Conservation (phyloP, 2,797 vertebrate genomes). For the Pipistrellus pygmaeus region DNA sequence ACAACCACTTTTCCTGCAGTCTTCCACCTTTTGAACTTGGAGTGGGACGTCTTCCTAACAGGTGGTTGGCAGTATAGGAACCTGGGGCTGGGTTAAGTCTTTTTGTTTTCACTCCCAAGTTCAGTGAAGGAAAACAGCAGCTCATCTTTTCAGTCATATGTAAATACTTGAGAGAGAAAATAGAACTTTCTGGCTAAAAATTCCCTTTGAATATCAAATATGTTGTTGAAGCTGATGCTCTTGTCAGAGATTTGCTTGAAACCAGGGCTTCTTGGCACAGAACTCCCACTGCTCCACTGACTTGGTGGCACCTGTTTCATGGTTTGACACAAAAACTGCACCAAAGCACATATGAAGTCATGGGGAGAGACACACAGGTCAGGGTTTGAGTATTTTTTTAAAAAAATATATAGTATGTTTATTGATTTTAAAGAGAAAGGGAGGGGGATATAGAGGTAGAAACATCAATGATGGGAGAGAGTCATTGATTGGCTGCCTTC, state of each 20-base stretch:
- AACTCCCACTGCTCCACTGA: background rate
- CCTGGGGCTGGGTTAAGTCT: background rate
- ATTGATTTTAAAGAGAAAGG: too few species aligned
- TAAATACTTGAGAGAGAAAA: background rate
- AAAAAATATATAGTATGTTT: too few species aligned
- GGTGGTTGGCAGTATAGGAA: conserved; percentile 55
- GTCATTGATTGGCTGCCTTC: too few species aligned
- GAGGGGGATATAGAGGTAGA: too few species aligned
- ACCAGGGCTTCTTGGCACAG: background rate
- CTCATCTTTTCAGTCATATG: conserved; percentile 53
- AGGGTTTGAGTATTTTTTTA: too few species aligned
- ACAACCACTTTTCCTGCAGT: background rate
- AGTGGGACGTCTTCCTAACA: conserved; percentile 35
- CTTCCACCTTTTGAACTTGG: conserved; percentile 56
- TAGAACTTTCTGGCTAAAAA: background rate
- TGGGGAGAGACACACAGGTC: background rate
- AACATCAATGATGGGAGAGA: too few species aligned
- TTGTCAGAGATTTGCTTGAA: background rate
- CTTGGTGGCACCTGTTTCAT: background rate
- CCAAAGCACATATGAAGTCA: background rate
- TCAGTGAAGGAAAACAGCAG: conserved; percentile 46
- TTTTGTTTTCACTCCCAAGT: conserved; percentile 56
- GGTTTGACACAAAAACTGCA: background rate
- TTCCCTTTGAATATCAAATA: background rate
- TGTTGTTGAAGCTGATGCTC: background rate